Evolutionary conservation across 2,888 invertebrate species (phyloP).

Genomic region (Poecilus cupreus): DNA sequence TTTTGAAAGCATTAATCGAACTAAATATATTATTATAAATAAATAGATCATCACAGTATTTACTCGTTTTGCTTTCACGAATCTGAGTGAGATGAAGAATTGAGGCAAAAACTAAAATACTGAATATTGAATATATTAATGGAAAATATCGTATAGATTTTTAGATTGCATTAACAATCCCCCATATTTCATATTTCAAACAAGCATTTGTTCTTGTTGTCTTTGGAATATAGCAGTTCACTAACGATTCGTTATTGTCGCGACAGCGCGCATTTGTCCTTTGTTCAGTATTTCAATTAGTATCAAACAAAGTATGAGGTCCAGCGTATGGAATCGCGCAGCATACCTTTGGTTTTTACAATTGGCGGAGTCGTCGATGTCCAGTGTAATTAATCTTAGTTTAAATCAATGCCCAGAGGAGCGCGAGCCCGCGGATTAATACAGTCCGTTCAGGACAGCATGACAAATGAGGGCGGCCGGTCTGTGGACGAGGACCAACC

Average conservation of each 20-base stretch:
- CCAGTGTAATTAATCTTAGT: constrained; percentile 62
- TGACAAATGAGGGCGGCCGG: constrained; percentile 51
- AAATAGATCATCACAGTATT: too few relatives aligned
- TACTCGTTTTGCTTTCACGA: too few relatives aligned
- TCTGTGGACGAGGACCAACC: constrained; percentile 32
- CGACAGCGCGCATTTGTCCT: neutral
- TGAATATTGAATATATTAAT: too few relatives aligned
- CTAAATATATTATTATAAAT: too few relatives aligned
- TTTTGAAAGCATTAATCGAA: too few relatives aligned
- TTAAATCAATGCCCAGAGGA: constrained; percentile 60
- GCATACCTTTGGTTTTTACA: constrained; percentile 25
- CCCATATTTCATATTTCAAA: too few relatives aligned
- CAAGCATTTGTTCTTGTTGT: too few relatives aligned
- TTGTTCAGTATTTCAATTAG: neutral
- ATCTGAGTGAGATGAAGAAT: too few relatives aligned
- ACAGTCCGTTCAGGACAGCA: constrained; percentile 58
- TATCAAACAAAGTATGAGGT: neutral
- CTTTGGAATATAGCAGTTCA: too few relatives aligned
- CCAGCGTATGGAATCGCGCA: neutral
- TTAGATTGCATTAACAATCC: too few relatives aligned
- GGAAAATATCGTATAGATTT: too few relatives aligned
- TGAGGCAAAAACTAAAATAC: too few relatives aligned
- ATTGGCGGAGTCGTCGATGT: constrained; percentile 14
- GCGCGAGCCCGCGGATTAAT: constrained; percentile 58
- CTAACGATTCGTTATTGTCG: neutral